Base-by-base conservation (phyloP, 2,113 vertebrate species). In the pig (Sus scrofa) region DNA sequence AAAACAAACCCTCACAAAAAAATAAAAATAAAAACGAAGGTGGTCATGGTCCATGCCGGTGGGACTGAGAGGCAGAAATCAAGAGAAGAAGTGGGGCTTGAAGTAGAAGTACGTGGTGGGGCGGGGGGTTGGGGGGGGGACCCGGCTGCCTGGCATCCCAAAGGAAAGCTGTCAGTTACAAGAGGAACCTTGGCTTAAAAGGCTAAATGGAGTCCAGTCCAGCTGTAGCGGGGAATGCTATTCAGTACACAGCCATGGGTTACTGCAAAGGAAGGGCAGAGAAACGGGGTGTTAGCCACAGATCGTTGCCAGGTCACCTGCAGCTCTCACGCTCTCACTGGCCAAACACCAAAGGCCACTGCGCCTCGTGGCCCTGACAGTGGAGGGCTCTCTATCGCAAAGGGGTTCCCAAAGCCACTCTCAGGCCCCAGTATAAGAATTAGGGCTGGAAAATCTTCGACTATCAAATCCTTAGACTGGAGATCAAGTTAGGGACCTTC, bases 171-270 rank as follows among this genome's bases (percentile, higher is more conserved):
- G 97, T 98, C 98, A 98, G 0, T 68, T 98, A 98, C 98, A 98
- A 98, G 97, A 96, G 97, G 98, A 98, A 98, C 98, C 98, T 98
- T 98, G 94, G 97, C 97, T 98, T 98, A 98, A 98, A 99, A 99
- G 98, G 98, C 98, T 99, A 99, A 99, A 98, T 98, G 98, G 98
- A 98, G 98, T 99, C 98, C 98, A 98, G 98, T 99, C 99, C 98
- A 98, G 99, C 98, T 99, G 99, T 97, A 99, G 98, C 98, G 34
- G 98, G 98, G 98, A 97, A 98, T 99, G 99, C 99, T 99, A 99
- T 99, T 99, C 99, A 99, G 99, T 99, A 99, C 99, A 99, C 99
- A 99, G 99, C 99, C 99, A 99, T 98, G 99, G 99, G 98, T 99
- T 99, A 99, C 99, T 99, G 99, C 98, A 99, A 99, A 99, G 99